These are phyloP conservation scores for Eumaeus atala DNA, from an alignment of 1,140 invertebrate genomes.

Conservation along the genomic window DNA sequence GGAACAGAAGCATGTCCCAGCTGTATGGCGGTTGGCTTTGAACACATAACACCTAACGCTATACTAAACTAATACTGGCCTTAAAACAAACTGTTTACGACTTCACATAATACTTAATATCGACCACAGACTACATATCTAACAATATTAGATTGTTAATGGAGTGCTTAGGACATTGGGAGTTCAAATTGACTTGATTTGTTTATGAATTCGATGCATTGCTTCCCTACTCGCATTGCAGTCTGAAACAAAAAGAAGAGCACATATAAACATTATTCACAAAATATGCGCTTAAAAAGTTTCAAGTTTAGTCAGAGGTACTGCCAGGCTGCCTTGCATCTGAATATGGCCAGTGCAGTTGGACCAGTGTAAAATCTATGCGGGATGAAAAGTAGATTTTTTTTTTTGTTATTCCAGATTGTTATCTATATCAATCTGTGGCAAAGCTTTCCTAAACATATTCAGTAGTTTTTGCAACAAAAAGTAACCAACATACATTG, in stretches of 20 bases:
- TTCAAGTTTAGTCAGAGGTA: too few relatives aligned
- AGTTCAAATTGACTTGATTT: neutral
- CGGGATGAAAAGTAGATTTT: too few relatives aligned
- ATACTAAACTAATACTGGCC: constrained; percentile 25
- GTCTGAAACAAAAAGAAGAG: constrained; percentile 5
- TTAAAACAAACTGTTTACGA: constrained; percentile 1
- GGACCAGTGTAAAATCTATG: too few relatives aligned
- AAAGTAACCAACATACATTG: too few relatives aligned
- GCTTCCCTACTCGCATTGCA: neutral
- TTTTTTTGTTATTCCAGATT: too few relatives aligned
- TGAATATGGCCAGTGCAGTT: too few relatives aligned
- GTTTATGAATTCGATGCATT: neutral
- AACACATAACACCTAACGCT: constrained; percentile 1
- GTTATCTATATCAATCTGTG: too few relatives aligned
- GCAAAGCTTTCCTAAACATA: too few relatives aligned
- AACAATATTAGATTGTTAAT: neutral
- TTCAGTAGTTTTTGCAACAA: too few relatives aligned
- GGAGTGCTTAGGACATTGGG: neutral
- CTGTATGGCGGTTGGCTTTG: neutral
- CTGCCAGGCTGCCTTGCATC: too few relatives aligned
- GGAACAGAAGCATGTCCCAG: neutral
- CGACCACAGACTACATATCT: neutral
- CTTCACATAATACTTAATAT: constrained; percentile 1
- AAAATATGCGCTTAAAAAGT: too few relatives aligned
- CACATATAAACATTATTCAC: too few relatives aligned